A percentile compares a stretch with the other conserved stretches of the same genome.
phyloP scores from a whole-genome alignment of 2,888 invertebrate species.

The Troides aeacus region DNA sequence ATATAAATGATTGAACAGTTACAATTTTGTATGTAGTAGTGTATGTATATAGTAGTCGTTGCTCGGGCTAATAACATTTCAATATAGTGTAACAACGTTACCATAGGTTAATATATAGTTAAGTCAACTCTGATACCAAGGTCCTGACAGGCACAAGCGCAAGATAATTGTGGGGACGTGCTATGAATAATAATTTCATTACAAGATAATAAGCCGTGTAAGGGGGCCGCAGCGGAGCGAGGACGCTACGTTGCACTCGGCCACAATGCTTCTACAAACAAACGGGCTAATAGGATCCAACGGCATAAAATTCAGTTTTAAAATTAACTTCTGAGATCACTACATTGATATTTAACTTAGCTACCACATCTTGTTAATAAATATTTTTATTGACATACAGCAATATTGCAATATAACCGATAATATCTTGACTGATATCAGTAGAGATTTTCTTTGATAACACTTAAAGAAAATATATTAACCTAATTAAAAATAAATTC shows the following conservation, averaged over 20 bases:
- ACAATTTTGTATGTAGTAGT: too few relatives aligned
- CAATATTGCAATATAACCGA: not conserved
- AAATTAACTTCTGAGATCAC: slow-evolving; percentile 48
- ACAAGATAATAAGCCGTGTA: slow-evolving; percentile 27
- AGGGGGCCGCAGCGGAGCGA: slow-evolving; percentile 9
- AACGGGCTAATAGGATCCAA: slow-evolving; percentile 48
- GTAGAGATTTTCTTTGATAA: not conserved
- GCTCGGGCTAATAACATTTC: slow-evolving; percentile 30
- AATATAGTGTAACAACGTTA: slow-evolving; percentile 30
- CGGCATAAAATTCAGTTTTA: slow-evolving; percentile 48
- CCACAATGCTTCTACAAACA: slow-evolving; percentile 48
- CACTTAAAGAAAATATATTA: not conserved
- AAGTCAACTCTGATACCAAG: slow-evolving; percentile 47
- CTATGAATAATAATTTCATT: slow-evolving; percentile 62
- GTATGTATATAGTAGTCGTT: slow-evolving; percentile 6
- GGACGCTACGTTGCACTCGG: slow-evolving; percentile 31
- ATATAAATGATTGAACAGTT: too few relatives aligned
- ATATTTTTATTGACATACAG: not conserved
- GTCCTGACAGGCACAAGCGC: slow-evolving; percentile 41
- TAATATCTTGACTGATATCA: not conserved
- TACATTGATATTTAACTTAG: slow-evolving; percentile 31
- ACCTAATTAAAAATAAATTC: not conserved
- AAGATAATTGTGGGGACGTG: slow-evolving; percentile 56
- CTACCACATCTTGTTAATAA: slow-evolving; percentile 12
- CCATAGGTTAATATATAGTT: slow-evolving; percentile 36